phyloP scores from a whole-genome alignment of 2,888 invertebrate species.

The Phytoseiulus persimilis region DNA sequence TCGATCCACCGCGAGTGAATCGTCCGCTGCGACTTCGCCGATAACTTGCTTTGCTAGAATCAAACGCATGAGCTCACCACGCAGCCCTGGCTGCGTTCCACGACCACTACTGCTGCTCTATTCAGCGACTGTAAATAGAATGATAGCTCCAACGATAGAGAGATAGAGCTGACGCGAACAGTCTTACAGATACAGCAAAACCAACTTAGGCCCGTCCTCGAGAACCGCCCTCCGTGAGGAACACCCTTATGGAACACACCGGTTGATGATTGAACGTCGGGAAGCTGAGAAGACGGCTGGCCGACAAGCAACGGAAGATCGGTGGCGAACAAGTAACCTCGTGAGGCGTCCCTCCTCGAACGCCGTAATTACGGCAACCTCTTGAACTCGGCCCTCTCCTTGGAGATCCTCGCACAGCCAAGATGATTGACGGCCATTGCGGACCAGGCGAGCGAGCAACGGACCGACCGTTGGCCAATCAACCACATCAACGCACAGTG shows the following conservation, averaged over 20 bases:
- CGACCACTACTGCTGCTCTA: not conserved
- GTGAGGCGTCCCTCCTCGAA: not conserved
- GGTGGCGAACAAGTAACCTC: not conserved
- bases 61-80: not conserved
- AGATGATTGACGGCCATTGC: not conserved
- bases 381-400: not conserved
- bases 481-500: not conserved
- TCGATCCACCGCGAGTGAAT: not conserved
- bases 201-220: not conserved
- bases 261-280: not conserved
- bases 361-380: not conserved
- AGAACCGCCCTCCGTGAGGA: not conserved
- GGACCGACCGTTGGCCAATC: not conserved
- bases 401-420: not conserved
- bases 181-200: not conserved
- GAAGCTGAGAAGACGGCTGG: not conserved
- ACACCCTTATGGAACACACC: not conserved
- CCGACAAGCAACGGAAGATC: not conserved
- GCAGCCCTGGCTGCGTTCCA: not conserved
- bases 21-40: not conserved
- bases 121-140: not conserved
- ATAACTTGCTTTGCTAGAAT: not conserved
- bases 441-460: not conserved
- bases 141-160: not conserved
- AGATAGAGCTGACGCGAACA: not conserved